phyloP scores from a whole-genome alignment of 2,797 vertebrate species.

The Gallinago stenura region DNA sequence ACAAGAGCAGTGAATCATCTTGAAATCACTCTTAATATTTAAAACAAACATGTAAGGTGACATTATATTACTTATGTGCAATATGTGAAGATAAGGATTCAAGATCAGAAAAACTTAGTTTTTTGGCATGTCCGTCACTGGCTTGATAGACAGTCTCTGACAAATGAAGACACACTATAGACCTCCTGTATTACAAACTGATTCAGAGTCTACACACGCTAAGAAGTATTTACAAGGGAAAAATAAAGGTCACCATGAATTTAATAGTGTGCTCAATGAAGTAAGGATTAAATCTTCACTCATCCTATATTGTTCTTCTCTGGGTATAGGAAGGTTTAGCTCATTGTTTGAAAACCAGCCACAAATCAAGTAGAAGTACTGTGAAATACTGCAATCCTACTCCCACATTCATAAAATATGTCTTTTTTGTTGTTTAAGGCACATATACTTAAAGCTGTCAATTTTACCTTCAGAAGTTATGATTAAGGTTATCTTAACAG shows the following conservation, averaged over 20 bases:
- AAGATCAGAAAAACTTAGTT: not conserved
- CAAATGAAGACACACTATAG: not conserved
- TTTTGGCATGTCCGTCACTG: not conserved
- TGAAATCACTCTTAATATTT: not conserved
- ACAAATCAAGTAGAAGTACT: not conserved
- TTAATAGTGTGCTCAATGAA: not conserved
- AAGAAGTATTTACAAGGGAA: not conserved
- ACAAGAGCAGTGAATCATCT: not conserved
- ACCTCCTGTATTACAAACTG: not conserved
- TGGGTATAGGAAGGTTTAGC: not conserved
- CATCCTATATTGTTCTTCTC: not conserved
- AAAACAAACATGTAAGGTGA: not conserved
- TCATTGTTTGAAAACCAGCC: not conserved
- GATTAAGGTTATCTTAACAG: not conserved
- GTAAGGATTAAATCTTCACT: not conserved
- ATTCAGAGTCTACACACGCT: not conserved
- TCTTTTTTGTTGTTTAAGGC: not conserved
- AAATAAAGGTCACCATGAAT: not conserved
- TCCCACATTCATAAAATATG: not conserved
- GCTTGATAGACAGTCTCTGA: not conserved
- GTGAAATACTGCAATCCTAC: not conserved
- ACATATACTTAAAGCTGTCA: not conserved
- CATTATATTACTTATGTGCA: not conserved
- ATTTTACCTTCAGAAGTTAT: not conserved
- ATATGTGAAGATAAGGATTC: not conserved